phyloP scores from a whole-genome alignment of 1,140 invertebrate genomes.

The Limonius californicus region DNA sequence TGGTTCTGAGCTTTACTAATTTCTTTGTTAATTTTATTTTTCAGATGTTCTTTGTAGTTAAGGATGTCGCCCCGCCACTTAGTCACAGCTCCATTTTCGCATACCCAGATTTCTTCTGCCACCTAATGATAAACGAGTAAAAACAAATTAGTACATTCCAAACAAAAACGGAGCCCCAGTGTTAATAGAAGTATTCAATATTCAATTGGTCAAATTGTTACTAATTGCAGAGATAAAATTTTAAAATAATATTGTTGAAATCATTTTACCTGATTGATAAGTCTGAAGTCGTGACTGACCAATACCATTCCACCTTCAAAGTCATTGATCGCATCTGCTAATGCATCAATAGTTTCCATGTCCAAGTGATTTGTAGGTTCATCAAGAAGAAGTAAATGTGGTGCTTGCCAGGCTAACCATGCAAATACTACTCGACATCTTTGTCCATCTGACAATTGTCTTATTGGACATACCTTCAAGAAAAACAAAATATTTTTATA shows the following conservation, averaged over 20 bases:
- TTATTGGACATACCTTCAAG: constrained; percentile 96
- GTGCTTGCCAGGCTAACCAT: constrained; percentile 92
- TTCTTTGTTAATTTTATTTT: constrained; percentile 73
- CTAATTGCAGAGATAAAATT: no score
- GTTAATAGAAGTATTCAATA: no score
- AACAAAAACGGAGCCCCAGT: no score
- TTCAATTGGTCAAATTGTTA: no score
- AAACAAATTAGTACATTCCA: no score
- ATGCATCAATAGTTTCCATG: constrained; percentile 98
- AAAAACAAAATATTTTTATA: constrained; percentile 14
- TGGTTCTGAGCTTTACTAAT: constrained; percentile 42
- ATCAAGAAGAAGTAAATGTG: constrained; percentile 90
- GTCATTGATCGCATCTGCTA: constrained; percentile 96
- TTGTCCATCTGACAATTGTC: constrained; percentile 97
- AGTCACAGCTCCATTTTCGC: constrained; percentile 92
- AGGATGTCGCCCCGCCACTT: constrained; percentile 97
- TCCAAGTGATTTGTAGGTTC: constrained; percentile 99
- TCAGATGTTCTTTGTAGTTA: constrained; percentile 93
- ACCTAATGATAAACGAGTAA: no score
- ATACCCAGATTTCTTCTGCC: constrained; percentile 98
- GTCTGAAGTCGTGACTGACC: constrained; percentile 96
- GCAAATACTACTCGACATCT: constrained; percentile 98
- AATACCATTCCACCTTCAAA: constrained; percentile 98
- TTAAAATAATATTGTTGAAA: no score
- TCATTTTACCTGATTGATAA: constrained; percentile 96